A percentile compares a stretch with the other conserved stretches of the same genome.
Evolutionary conservation across 2,113 vertebrate species (phyloP).

Genomic region (Canis aureus): DNA sequence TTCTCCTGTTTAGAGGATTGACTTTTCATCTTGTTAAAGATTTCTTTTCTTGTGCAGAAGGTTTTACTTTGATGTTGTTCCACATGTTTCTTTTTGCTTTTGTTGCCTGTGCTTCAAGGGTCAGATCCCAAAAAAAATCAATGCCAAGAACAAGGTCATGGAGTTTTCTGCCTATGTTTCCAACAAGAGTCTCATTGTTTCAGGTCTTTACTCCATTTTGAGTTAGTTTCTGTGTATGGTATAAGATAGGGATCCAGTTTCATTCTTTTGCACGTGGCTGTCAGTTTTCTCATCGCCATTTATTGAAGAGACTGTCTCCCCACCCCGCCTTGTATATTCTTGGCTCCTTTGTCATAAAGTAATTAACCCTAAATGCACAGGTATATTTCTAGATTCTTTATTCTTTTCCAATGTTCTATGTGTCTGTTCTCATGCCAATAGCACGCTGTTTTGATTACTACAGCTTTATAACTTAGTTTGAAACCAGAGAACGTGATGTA

Average conservation of each 20-base stretch:
- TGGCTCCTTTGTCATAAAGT: background rate
- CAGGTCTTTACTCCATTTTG: background rate
- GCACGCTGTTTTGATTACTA: background rate
- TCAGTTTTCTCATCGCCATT: background rate
- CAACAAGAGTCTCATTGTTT: background rate
- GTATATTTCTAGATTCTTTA: background rate
- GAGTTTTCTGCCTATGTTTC: background rate
- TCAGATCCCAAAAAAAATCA: background rate
- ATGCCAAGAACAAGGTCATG: background rate
- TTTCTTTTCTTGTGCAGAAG: background rate
- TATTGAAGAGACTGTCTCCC: background rate
- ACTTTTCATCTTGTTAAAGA: background rate
- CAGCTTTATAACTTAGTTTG: background rate
- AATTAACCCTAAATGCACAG: background rate
- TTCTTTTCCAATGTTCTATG: background rate
- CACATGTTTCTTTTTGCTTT: background rate
- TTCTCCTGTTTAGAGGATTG: background rate
- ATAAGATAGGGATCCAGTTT: background rate
- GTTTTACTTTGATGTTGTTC: background rate
- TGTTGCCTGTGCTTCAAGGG: background rate
- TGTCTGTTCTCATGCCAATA: background rate
- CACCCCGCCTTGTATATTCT: background rate
- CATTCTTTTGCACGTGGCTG: background rate
- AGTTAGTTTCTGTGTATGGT: background rate
- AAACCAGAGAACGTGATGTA: background rate